Evolutionary conservation across 2,888 invertebrate species (phyloP).

Genomic region (Drosophila anceps): DNA sequence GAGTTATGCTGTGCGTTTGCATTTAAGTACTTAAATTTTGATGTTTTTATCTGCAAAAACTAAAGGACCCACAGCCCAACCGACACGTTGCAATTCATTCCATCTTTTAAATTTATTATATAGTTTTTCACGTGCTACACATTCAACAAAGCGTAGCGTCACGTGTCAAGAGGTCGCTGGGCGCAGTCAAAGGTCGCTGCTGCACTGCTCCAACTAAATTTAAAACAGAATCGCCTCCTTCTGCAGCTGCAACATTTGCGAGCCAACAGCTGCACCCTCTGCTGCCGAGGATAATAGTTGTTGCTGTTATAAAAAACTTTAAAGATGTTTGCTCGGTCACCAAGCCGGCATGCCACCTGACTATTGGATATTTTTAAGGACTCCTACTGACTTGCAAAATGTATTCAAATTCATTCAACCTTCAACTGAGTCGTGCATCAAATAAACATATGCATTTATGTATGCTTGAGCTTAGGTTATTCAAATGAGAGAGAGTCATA

Average conservation of each 20-base stretch:
- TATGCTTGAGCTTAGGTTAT: slow-evolving; percentile 36
- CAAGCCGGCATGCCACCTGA: slow-evolving; percentile 25
- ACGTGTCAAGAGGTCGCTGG: slow-evolving; percentile 33
- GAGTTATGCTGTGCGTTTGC: neutral
- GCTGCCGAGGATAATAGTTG: slow-evolving; percentile 29
- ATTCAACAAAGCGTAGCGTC: slow-evolving; percentile 41
- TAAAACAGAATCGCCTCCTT: slow-evolving; percentile 44
- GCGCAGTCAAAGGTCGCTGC: slow-evolving; percentile 13
- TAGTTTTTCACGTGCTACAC: slow-evolving; percentile 50
- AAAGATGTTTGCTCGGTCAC: slow-evolving; percentile 26
- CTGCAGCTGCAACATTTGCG: slow-evolving; percentile 34
- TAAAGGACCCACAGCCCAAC: slow-evolving; percentile 20
- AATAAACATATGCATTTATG: slow-evolving; percentile 26
- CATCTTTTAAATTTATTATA: slow-evolving; percentile 44
- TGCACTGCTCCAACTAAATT: slow-evolving; percentile 23
- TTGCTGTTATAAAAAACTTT: slow-evolving; percentile 41
- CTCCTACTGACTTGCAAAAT: slow-evolving; percentile 69
- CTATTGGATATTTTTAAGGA: slow-evolving; percentile 12
- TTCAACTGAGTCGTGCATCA: slow-evolving; percentile 59
- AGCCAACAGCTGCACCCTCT: slow-evolving; percentile 14
- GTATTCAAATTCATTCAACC: slow-evolving; percentile 76
- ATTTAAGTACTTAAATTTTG: neutral
- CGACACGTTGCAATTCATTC: slow-evolving; percentile 33
- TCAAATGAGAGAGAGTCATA: slow-evolving; percentile 45
- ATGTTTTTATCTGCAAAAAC: neutral